Base-by-base conservation (phyloP, 1,140 invertebrate genomes). In the Theocolax elegans region DNA sequence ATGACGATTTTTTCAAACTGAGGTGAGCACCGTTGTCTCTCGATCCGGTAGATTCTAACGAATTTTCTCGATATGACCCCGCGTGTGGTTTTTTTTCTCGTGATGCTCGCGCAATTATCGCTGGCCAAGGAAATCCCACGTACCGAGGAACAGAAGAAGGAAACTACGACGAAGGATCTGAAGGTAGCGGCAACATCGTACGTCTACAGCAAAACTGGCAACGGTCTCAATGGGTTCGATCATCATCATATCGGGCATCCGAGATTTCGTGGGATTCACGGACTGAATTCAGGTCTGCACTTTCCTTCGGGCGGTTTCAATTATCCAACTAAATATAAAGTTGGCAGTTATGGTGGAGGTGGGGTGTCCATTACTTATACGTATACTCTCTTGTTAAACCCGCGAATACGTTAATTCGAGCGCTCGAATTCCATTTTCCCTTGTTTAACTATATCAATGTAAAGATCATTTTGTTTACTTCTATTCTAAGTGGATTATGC, bases 271-370 rank as follows among this genome's bases (percentile, higher is more conserved):
- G 13, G 25, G 25, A 23, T 35, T 29, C 53, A 58, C 9, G 21
- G 53, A 46, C 44, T 49, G 12, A 15, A 48, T 35, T 38, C 65
- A 42, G 65, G 49, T 38, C 71, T 60, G 44, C 42, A 46, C 58
- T 73, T 62, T 70, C 70, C n/a, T 25, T 17, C 9, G 15, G 17
- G 31, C 7, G 67, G 70, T 59, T 63, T 75, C 60, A 70, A 75
- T 69, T 76, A 70, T 31, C 73, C 76, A 1, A 71, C 63, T 25
- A 72, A 74, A 46, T 75, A 72, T 65, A 65, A 40, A n/a, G 15
- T 63, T n/a, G 73, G 48, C 31, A 72, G 42, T 40, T 29, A 65
- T 42, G 48, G 53, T 64, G 75, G 71, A 63, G 59, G 64, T 69
- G 49, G 23, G 35, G n/a, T 38, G 9, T 13, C 10, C 13, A 17